Evolutionary conservation across 2,113 vertebrate genomes (phyloP).

Genomic region (Lipophrys pholis): DNA sequence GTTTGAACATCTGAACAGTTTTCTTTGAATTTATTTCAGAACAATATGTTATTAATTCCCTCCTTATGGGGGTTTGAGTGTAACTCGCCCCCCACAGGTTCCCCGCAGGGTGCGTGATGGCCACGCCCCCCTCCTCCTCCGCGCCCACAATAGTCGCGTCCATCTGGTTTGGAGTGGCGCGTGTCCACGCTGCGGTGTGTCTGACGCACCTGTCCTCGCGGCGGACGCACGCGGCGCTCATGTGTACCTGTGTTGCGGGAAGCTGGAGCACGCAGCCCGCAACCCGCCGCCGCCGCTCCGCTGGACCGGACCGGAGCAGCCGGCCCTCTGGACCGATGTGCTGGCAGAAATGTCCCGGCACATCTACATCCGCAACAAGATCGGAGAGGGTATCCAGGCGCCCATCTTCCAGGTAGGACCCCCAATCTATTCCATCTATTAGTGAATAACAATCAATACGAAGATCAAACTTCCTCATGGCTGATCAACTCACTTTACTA

Average conservation of each 20-base stretch:
- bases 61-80: neutral
- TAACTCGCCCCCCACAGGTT: too few relatives aligned
- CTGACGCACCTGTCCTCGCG: slow-evolving; percentile 1
- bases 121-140: neutral
- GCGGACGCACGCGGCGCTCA: slow-evolving; percentile 12
- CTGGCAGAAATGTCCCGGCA: slow-evolving; percentile 89
- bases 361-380: slow-evolving; percentile 87
- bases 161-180: slow-evolving; percentile 51
- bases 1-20: too few relatives aligned
- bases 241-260: slow-evolving; percentile 62
- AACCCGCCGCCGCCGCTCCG: slow-evolving; percentile 77
- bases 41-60: neutral
- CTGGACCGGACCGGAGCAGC: slow-evolving; percentile 82
- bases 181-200: slow-evolving; percentile 12
- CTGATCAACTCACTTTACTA: too few relatives aligned
- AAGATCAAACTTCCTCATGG: too few relatives aligned
- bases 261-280: slow-evolving; percentile 81
- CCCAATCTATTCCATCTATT: too few relatives aligned
- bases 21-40: too few relatives aligned
- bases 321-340: slow-evolving; percentile 85
- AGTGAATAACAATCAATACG: too few relatives aligned
- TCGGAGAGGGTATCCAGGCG: slow-evolving; percentile 86
- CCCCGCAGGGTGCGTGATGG: neutral
- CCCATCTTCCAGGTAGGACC: slow-evolving; percentile 87
- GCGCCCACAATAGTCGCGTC: slow-evolving; percentile 36